These are phyloP conservation scores for Noctua janthe DNA, from an alignment of 2,888 invertebrate genomes.

Conservation along the genomic window DNA sequence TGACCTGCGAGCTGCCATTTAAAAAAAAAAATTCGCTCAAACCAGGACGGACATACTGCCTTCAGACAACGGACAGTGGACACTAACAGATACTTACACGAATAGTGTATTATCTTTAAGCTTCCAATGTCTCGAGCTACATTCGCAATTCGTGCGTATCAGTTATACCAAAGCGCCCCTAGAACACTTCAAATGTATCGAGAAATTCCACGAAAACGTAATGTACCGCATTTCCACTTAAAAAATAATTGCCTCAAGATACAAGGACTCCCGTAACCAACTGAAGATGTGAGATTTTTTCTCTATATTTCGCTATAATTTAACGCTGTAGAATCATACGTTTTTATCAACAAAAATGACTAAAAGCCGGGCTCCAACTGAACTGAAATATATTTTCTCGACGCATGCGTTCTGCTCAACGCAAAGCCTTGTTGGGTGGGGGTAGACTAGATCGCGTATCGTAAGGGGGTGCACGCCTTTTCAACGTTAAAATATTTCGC, in stretches of 20 bases:
- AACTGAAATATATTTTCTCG: slow-evolving; percentile 48
- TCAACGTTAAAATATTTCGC: slow-evolving; percentile 46
- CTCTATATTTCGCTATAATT: slow-evolving; percentile 3
- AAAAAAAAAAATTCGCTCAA: too few species aligned
- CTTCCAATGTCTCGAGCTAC: neutral
- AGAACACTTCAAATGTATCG: neutral
- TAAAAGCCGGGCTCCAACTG: slow-evolving; percentile 15
- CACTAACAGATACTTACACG: neutral
- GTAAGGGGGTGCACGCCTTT: slow-evolving; percentile 64
- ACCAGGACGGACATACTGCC: too few species aligned
- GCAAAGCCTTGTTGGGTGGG: slow-evolving; percentile 57
- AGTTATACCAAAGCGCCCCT: neutral
- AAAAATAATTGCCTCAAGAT: neutral
- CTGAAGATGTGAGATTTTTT: neutral
- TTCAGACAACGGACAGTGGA: neutral
- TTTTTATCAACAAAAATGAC: slow-evolving; percentile 33
- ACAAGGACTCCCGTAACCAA: neutral
- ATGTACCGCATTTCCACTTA: neutral
- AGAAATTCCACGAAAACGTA: neutral
- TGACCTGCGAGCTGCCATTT: too few species aligned
- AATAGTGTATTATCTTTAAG: neutral
- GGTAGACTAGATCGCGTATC: slow-evolving; percentile 62
- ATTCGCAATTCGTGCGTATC: neutral
- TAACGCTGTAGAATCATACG: neutral
- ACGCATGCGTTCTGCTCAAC: slow-evolving; percentile 63